These are phyloP conservation scores for Gymnorhina tibicen DNA, from an alignment of 2,113 vertebrate species.

Conservation along the genomic window DNA sequence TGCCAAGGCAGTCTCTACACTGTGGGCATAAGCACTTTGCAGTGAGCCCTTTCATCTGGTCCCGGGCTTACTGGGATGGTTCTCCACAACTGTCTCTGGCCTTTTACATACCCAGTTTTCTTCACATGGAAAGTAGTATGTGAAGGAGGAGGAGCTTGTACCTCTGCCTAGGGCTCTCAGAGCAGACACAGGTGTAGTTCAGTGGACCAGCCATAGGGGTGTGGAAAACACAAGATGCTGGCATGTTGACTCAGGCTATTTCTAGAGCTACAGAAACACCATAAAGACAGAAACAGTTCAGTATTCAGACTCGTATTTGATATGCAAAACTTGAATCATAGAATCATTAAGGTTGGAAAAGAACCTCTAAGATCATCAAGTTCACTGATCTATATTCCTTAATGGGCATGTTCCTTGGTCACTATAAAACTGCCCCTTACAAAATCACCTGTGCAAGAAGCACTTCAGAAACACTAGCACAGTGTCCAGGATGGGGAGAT, in stretches of 20 bases:
- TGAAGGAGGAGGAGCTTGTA: background rate
- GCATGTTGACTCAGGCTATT: background rate
- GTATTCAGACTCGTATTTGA: background rate
- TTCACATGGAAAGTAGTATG: background rate
- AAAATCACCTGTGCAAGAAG: background rate
- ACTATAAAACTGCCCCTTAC: background rate
- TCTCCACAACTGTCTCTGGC: background rate
- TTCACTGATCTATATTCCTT: background rate
- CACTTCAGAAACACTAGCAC: background rate
- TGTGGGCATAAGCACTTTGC: background rate
- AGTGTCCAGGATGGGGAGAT: background rate
- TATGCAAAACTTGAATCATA: background rate
- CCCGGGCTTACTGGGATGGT: background rate
- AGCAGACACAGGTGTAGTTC: background rate
- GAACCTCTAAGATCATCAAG: background rate
- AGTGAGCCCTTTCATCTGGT: background rate
- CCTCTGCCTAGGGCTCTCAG: background rate
- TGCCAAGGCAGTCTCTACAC: background rate
- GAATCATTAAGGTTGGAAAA: background rate
- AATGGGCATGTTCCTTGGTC: background rate
- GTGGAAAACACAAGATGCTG: accelerated
- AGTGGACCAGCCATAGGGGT: background rate
- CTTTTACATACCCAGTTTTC: background rate
- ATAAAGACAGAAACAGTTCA: background rate
- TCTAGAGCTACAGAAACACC: background rate